Evolutionary conservation across 2,113 vertebrate species (phyloP).

Genomic region (Fregetta grallaria): DNA sequence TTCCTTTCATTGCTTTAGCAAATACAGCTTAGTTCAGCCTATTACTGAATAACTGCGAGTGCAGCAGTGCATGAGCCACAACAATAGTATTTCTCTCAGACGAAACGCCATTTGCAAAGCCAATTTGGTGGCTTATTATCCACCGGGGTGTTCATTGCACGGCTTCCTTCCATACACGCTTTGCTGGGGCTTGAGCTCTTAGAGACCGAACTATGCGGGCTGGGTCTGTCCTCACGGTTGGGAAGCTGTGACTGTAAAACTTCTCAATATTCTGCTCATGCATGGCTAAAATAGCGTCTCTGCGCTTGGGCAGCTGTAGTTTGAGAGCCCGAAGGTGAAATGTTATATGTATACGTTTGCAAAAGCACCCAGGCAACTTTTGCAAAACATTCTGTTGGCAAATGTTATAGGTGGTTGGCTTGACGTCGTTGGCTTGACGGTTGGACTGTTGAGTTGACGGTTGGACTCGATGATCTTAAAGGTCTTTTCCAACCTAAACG

Average conservation of each 20-base stretch:
- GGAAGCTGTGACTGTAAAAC: not conserved
- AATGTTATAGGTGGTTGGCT: not conserved
- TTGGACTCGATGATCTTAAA: too few relatives aligned
- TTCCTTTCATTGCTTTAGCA: not conserved
- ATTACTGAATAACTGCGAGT: not conserved
- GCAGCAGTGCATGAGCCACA: not conserved
- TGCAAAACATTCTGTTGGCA: not conserved
- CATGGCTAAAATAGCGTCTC: not conserved
- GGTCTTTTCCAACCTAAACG: too few relatives aligned
- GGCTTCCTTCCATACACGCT: accelerated
- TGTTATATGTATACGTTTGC: not conserved
- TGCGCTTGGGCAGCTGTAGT: not conserved
- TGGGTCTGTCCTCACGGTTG: not conserved
- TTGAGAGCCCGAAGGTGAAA: not conserved
- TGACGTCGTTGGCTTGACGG: too few relatives aligned
- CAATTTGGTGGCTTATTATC: not conserved
- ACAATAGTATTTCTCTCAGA: not conserved
- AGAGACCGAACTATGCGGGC: accelerated
- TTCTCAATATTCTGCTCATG: accelerated
- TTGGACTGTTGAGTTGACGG: too few relatives aligned
- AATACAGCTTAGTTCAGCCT: not conserved
- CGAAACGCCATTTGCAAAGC: not conserved
- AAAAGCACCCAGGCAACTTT: not conserved
- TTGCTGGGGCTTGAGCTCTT: not conserved
- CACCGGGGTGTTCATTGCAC: accelerated